These are phyloP conservation scores for Eupithecia centaureata DNA, from an alignment of 2,888 invertebrate genomes.

Conservation along the genomic window DNA sequence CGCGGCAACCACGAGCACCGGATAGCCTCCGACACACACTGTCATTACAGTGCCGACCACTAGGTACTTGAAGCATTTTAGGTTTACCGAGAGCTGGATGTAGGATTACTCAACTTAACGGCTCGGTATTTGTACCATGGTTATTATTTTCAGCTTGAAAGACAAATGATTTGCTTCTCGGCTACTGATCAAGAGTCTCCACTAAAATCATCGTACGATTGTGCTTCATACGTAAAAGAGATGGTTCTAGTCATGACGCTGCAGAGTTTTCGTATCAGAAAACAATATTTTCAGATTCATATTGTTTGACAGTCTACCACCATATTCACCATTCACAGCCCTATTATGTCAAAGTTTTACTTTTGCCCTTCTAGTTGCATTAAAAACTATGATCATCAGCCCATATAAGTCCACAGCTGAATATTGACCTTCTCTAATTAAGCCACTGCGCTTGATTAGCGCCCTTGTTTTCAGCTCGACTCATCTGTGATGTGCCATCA, in stretches of 20 bases:
- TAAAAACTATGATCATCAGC: neutral
- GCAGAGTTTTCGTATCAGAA: neutral
- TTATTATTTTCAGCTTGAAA: neutral
- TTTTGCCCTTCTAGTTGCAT: neutral
- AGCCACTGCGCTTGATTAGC: no score
- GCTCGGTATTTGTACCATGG: neutral
- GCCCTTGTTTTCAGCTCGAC: no score
- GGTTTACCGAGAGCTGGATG: neutral
- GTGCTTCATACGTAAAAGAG: no score
- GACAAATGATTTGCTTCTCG: neutral
- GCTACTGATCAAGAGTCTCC: neutral
- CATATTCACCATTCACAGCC: no score
- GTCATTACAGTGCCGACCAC: constrained; percentile 25
- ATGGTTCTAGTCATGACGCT: neutral
- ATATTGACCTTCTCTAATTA: no score
- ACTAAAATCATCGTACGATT: neutral
- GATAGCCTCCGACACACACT: constrained; percentile 25
- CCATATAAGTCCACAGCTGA: neutral
- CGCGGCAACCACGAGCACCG: neutral
- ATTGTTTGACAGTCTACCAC: neutral
- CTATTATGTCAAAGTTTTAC: neutral
- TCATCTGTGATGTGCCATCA: neutral
- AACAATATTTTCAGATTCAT: neutral
- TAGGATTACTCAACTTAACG: neutral
- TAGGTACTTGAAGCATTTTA: neutral